These are phyloP conservation scores for Rutpela maculata DNA, from an alignment of 2,888 invertebrate species.

Conservation along the genomic window DNA sequence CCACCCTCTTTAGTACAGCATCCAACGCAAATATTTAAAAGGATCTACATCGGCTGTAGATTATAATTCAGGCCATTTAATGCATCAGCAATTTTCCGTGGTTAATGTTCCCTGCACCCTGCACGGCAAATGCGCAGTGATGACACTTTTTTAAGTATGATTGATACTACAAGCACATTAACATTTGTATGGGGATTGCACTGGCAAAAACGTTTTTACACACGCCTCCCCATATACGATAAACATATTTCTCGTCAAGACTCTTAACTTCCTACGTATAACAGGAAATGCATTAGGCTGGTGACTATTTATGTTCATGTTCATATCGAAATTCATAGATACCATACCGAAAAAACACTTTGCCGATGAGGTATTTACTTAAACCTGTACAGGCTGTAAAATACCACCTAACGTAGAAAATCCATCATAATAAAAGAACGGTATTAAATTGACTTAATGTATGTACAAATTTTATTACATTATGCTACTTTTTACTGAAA, in stretches of 20 bases:
- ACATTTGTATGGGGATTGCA: constrained; percentile 51
- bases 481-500: neutral
- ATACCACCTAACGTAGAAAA: neutral
- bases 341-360: constrained; percentile 8
- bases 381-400: constrained; percentile 17
- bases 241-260: constrained; percentile 44
- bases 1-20: neutral
- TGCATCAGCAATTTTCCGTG: constrained; percentile 49
- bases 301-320: neutral
- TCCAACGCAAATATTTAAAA: neutral
- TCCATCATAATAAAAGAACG: constrained; percentile 3
- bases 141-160: constrained; percentile 59
- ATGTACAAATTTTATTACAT: neutral
- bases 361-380: constrained; percentile 21
- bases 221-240: constrained; percentile 10
- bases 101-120: constrained; percentile 55
- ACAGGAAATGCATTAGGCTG: constrained; percentile 56
- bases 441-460: neutral
- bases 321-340: constrained; percentile 14
- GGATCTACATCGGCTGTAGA: constrained; percentile 3
- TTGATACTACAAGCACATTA: constrained; percentile 62
- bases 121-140: constrained; percentile 50
- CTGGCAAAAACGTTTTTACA: neutral
- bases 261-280: constrained; percentile 48
- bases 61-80: constrained; percentile 35